These are phyloP conservation scores for Pammene aurita DNA, from an alignment of 2,888 invertebrate genomes.

Conservation along the genomic window DNA sequence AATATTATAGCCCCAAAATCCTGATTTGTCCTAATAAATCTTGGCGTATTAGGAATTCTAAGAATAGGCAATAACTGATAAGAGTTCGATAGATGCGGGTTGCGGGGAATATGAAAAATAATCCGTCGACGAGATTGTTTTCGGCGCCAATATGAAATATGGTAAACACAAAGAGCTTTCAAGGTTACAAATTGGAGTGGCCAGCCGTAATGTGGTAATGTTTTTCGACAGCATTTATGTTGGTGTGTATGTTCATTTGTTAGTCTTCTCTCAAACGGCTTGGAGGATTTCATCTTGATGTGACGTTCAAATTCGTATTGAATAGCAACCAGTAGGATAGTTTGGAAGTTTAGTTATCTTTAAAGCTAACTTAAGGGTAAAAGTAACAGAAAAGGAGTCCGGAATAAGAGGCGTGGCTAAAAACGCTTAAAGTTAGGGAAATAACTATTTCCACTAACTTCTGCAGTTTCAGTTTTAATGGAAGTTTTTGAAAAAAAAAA, in stretches of 20 bases:
- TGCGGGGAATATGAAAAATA: conserved; percentile 13
- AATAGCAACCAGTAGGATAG: no score
- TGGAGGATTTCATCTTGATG: no score
- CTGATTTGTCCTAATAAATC: not conserved
- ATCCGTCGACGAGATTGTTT: conserved; percentile 20
- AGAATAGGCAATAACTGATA: conserved; percentile 21
- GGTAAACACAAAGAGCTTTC: not conserved
- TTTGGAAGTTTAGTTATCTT: no score
- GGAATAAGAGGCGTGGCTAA: not conserved
- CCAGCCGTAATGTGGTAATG: not conserved
- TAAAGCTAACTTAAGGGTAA: no score
- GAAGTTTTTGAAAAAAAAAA: conserved; percentile 49
- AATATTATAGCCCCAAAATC: not conserved
- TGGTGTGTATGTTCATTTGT: no score
- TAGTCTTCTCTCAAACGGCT: no score
- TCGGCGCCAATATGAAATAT: conserved; percentile 5
- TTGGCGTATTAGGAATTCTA: not conserved
- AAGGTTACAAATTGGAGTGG: not conserved
- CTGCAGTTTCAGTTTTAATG: conserved; percentile 19
- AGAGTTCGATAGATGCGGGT: conserved; percentile 6
- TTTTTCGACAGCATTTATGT: no score
- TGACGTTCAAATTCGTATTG: no score
- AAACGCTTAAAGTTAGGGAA: conserved; percentile 3
- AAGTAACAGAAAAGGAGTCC: no score
- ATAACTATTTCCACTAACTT: conserved; percentile 5